Base-by-base conservation (phyloP, 2,797 vertebrate species). In the Enteromius trimaculatus region DNA sequence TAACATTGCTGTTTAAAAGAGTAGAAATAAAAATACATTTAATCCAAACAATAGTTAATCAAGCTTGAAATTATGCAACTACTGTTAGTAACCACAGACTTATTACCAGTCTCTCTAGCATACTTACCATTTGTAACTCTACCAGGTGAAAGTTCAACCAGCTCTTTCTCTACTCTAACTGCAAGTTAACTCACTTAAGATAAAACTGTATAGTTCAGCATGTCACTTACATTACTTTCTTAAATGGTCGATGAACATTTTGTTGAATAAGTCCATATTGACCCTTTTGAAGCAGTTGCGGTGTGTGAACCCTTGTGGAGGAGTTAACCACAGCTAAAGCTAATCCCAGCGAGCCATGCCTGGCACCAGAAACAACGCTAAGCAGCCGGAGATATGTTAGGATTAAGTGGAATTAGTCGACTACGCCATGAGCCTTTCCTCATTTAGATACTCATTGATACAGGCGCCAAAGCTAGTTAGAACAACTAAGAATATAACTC, bases 341-440 rank as follows among this genome's bases (percentile, higher is more conserved):
- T 95, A 94, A 95, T 95, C 95, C 93, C 88, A 87, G 84, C 77
- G 86, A 90, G 90, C 90, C 91, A 87, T 77, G 71, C 80, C 77
- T 86, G 72, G 91, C 89, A 89, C 86, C 89, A 90, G 91, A 91
- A 91, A 87, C 87, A 88, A 88, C 81, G 77, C 88, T 91, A 90
- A 91, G 90, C 89, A 89, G 89, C 89, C 75, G 90, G 85, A 92
- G 90, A 90, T 87, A 91, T 85, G 77, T 47, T 31, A 83, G 91
- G 94, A 95, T 95, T 95, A 95, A 58, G 51, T 74, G 91, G 94
- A 93, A 93, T 95, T 94, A 95, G 92, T 86, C 71, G 74, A 89
- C 87, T 92, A 91, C 90, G 84, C 87, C 86, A 86, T 93, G 91
- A 94, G 91, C 92, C 92, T 92, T 94, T 94, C 93, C 92, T 53